Base-by-base conservation (phyloP, 2,113 vertebrate species). In the Chlorodrepanis virens region DNA sequence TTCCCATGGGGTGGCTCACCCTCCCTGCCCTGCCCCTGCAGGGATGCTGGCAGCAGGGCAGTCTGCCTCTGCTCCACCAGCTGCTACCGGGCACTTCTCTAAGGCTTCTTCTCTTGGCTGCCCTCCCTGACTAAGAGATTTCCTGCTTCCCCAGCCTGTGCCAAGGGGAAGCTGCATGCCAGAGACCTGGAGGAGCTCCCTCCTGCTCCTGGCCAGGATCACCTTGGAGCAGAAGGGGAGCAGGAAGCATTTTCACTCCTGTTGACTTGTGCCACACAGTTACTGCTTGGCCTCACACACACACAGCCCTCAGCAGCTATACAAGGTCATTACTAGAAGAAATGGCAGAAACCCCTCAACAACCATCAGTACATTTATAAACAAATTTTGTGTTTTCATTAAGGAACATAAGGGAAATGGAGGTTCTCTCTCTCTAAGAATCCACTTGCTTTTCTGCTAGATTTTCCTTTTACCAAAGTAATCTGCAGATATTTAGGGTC, bases 1-100 rank as follows among this genome's bases (percentile, higher is more conserved):
- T 11, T 9, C 49, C 47, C 1, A 0, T 6, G 17, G 33, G 29
- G 11, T 1, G n/a, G 50, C 49, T 79, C 31, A 17, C 3, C 7
- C 15, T 44, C 22, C 10, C 11, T 28, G 68, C 31, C 72, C 68
- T 40, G 72, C 17, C 37, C 44, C 75, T 8, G 21, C 29, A 2
- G 33, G 35, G 80, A 53, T 53, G 57, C 59, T 83, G 68, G 57
- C 54, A 71, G 63, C 57, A 19, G 53, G 24, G 60, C 9, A 77
- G 29, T 27, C 82, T 84, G 57, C 77, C 6, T 5, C 12, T 0
- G 0, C 39, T 70, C 33, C 12, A 13, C 61, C 53, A 68, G 68
- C 85, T 47, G 78, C 13, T 44, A 33, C 69, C 1, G 0, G 49
- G 64, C 37, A 44, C 74, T 63, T 27, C 61, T 14, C 72, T 22